A percentile compares a stretch with the other conserved stretches of the same genome.
These are phyloP conservation scores for Gallinago paraguaiae DNA, from an alignment of 2,113 vertebrate species.

Conservation along the genomic window DNA sequence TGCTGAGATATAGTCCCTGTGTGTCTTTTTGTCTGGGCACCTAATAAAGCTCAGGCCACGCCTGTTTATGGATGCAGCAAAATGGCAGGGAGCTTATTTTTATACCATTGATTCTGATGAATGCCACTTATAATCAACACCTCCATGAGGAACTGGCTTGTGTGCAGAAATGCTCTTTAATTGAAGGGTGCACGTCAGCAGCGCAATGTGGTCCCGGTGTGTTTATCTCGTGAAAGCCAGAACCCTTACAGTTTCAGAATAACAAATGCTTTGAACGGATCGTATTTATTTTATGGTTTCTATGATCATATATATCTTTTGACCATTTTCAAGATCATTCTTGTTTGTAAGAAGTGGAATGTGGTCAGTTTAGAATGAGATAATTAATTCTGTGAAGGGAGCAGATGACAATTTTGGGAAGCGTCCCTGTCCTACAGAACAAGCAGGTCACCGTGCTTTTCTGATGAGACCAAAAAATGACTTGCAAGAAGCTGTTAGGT, in stretches of 20 bases:
- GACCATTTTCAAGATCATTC: neutral
- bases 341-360: neutral
- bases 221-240: conserved; percentile 42
- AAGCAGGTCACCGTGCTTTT: neutral
- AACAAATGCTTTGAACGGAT: neutral
- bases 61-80: conserved; percentile 48
- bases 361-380: neutral
- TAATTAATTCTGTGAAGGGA: neutral
- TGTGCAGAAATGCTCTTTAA: conserved; percentile 55
- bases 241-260: neutral
- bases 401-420: conserved; percentile 26
- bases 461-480: conserved; percentile 35
- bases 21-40: conserved; percentile 38
- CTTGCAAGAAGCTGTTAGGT: conserved; percentile 65
- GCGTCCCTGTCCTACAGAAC: neutral
- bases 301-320: neutral
- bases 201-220: neutral
- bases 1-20: neutral
- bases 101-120: conserved; percentile 42
- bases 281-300: neutral
- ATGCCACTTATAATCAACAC: conserved; percentile 58
- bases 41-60: conserved; percentile 44
- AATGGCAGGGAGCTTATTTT: conserved; percentile 59
- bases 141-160: conserved; percentile 19
- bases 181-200: conserved; percentile 39